These are phyloP conservation scores for Eupristina koningsbergeri DNA, from an alignment of 1,140 invertebrate genomes.

Conservation along the genomic window DNA sequence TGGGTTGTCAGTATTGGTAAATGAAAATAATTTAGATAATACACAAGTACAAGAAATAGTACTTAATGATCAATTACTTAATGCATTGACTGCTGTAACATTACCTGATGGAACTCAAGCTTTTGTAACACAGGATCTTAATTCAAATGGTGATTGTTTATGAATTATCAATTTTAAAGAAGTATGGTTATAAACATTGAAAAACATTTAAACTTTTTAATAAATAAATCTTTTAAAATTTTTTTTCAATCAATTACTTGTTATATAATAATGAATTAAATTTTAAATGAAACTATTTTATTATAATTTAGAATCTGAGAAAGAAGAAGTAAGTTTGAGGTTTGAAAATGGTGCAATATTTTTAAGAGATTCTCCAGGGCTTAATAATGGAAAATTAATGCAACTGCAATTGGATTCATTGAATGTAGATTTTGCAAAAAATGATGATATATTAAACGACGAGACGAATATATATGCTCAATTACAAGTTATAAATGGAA, in stretches of 20 bases:
- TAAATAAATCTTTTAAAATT: no score
- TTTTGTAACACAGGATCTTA: constrained; percentile 61
- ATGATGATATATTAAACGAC: constrained; percentile 52
- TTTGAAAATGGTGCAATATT: constrained; percentile 61
- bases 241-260: no score
- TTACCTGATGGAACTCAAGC: constrained; percentile 68
- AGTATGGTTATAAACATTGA: no score
- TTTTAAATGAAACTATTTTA: background rate
- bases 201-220: no score
- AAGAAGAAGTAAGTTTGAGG: constrained; percentile 52
- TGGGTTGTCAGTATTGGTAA: constrained; percentile 64
- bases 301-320: constrained; percentile 52
- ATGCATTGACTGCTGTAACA: constrained; percentile 64
- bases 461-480: constrained; percentile 57
- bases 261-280: background rate
- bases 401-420: constrained; percentile 60
- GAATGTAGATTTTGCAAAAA: constrained; percentile 52
- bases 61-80: constrained; percentile 61
- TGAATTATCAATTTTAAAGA: no score
- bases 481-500: constrained; percentile 64
- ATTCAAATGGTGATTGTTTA: constrained; percentile 57
- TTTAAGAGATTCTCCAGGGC: constrained; percentile 56
- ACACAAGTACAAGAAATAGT: constrained; percentile 60
- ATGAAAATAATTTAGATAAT: constrained; percentile 56
- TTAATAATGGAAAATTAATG: constrained; percentile 60